These are phyloP conservation scores for Neopelma chrysocephalum DNA, from an alignment of 2,797 vertebrate genomes.

Conservation along the genomic window DNA sequence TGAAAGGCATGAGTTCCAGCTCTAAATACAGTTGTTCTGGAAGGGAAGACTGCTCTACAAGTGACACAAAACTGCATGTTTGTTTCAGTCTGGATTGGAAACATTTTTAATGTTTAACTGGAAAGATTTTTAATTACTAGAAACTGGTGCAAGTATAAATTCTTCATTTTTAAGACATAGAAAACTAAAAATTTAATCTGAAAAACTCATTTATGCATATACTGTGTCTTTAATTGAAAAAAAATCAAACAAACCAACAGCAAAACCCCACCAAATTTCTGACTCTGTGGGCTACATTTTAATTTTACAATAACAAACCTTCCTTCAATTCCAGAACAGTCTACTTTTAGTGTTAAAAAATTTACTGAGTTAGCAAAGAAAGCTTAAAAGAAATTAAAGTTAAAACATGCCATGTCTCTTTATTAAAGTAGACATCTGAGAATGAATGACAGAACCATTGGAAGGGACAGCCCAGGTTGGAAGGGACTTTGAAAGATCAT, in stretches of 20 bases:
- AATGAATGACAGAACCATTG: neutral
- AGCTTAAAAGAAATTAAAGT: neutral
- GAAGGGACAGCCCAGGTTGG: neutral
- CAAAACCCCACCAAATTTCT: neutral
- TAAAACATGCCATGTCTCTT: neutral
- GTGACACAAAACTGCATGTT: neutral
- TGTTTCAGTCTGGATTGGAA: neutral
- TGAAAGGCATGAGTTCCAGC: neutral
- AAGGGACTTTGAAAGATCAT: neutral
- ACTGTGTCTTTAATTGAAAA: neutral
- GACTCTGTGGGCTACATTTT: neutral
- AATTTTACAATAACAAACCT: neutral
- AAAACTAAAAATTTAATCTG: neutral
- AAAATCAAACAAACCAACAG: neutral
- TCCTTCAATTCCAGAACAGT: neutral
- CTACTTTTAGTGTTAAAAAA: neutral
- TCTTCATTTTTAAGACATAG: neutral
- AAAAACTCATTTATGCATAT: neutral
- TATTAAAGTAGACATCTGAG: neutral
- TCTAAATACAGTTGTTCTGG: neutral
- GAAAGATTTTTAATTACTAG: neutral
- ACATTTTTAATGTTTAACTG: neutral
- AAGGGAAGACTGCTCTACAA: neutral
- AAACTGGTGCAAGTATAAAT: neutral
- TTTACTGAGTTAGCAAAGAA: neutral